A percentile compares a stretch with the other conserved stretches of the same genome.
These are phyloP conservation scores for Pterocles burchelli DNA, from an alignment of 2,113 vertebrate species.

Conservation along the genomic window DNA sequence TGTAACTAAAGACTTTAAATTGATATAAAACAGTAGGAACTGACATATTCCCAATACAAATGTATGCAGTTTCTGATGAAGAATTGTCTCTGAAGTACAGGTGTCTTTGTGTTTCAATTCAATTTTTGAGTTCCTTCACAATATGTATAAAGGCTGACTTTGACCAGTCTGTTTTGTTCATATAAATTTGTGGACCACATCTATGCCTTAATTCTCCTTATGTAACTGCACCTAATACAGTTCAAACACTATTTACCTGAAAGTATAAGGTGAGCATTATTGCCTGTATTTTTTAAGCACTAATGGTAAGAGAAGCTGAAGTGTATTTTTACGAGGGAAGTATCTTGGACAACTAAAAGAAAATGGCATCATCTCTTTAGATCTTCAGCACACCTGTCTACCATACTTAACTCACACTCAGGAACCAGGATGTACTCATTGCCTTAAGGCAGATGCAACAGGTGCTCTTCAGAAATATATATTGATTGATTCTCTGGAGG, in stretches of 20 bases:
- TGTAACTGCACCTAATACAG: not conserved
- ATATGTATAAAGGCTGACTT: not conserved
- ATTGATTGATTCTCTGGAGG: not conserved
- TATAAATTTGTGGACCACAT: not conserved
- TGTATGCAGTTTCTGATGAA: constrained; percentile 25
- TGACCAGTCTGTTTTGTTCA: not conserved
- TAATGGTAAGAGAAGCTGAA: not conserved
- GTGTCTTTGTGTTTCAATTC: not conserved
- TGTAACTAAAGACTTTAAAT: constrained; percentile 29
- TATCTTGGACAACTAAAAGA: not conserved
- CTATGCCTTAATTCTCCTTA: not conserved
- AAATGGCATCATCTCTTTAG: not conserved
- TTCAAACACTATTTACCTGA: not conserved
- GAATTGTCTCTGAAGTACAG: not conserved
- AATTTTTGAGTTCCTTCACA: not conserved
- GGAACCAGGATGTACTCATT: not conserved
- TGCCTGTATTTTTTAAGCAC: not conserved
- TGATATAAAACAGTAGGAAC: constrained; percentile 24
- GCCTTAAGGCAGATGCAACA: not conserved
- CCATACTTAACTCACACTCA: not conserved
- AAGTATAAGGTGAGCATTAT: accelerated
- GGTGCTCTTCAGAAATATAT: not conserved
- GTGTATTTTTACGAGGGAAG: not conserved
- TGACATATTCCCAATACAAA: constrained; percentile 29
- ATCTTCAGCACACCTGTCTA: not conserved